A percentile compares a stretch with the other conserved stretches of the same genome.
These are phyloP conservation scores for Metopolophium dirhodum DNA, from an alignment of 1,140 invertebrate genomes.

Conservation along the genomic window DNA sequence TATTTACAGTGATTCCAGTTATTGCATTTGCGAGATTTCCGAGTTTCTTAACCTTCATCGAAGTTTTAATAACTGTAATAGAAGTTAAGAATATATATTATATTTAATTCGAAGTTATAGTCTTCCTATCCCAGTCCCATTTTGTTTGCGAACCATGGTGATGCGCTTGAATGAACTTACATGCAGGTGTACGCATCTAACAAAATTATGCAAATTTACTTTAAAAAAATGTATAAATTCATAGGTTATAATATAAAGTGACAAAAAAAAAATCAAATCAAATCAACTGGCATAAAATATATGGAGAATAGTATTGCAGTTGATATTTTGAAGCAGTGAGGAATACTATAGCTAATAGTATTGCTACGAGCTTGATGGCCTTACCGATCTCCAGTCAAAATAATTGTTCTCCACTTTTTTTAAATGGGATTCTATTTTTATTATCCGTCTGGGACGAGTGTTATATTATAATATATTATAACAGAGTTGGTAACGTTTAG, in stretches of 20 bases:
- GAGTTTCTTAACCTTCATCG: background rate
- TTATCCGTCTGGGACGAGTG: background rate
- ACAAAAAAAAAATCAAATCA: background rate
- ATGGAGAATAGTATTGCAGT: too few relatives aligned
- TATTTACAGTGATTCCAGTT: background rate
- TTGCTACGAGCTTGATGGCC: too few relatives aligned
- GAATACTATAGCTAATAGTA: too few relatives aligned
- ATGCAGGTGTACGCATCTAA: background rate
- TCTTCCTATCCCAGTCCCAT: background rate
- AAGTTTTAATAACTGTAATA: background rate
- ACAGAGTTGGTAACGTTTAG: background rate
- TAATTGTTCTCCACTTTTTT: background rate
- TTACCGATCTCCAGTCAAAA: background rate
- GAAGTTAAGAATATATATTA: background rate
- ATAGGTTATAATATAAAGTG: background rate
- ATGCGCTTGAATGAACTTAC: background rate
- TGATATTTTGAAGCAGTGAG: too few relatives aligned
- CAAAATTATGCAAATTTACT: background rate
- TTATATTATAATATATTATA: background rate
- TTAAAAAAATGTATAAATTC: background rate
- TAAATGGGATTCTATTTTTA: background rate
- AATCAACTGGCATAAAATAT: background rate
- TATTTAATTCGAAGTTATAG: background rate
- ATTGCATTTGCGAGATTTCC: background rate
- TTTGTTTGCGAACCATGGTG: background rate